phyloP scores from a whole-genome alignment of 2,797 vertebrate genomes.

The Streptopelia turtur region DNA sequence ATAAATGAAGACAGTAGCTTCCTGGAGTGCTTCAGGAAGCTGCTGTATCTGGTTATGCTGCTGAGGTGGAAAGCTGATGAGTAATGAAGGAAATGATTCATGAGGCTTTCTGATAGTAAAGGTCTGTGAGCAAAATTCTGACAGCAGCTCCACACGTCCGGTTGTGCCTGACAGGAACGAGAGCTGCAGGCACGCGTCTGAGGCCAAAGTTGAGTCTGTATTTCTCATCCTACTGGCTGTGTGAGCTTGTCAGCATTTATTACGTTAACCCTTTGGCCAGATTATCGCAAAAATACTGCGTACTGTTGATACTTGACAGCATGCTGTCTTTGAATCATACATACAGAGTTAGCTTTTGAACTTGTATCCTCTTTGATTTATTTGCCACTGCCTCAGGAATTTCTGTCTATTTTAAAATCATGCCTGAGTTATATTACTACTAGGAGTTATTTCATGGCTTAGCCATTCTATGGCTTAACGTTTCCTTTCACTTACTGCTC shows the following conservation, averaged over 20 bases:
- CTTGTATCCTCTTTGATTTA: slow-evolving; percentile 49
- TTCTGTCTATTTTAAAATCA: slow-evolving; percentile 34
- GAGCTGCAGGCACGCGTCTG: not conserved
- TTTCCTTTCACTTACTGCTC: not conserved
- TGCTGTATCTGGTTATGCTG: not conserved
- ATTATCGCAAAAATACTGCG: slow-evolving; percentile 2
- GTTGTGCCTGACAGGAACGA: not conserved
- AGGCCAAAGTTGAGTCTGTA: not conserved
- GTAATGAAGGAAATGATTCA: not conserved
- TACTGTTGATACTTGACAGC: slow-evolving; percentile 15
- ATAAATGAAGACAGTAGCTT: not conserved
- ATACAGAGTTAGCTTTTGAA: slow-evolving; percentile 34
- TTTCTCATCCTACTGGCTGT: not conserved
- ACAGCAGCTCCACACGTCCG: not conserved
- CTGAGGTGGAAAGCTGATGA: not conserved
- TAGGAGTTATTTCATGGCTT: not conserved
- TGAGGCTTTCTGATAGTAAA: not conserved
- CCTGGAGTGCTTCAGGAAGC: not conserved
- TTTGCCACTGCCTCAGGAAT: slow-evolving; percentile 28
- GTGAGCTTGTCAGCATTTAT: slow-evolving; percentile 34
- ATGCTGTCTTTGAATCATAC: slow-evolving; percentile 31
- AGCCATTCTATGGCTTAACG: not conserved
- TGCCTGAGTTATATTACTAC: not conserved
- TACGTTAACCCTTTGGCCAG: slow-evolving; percentile 23
- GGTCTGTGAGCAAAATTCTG: not conserved